Evolutionary conservation across 92 coral and sea anemone genomes (phyloP).

Genomic region (Zoanthus gigantus): DNA sequence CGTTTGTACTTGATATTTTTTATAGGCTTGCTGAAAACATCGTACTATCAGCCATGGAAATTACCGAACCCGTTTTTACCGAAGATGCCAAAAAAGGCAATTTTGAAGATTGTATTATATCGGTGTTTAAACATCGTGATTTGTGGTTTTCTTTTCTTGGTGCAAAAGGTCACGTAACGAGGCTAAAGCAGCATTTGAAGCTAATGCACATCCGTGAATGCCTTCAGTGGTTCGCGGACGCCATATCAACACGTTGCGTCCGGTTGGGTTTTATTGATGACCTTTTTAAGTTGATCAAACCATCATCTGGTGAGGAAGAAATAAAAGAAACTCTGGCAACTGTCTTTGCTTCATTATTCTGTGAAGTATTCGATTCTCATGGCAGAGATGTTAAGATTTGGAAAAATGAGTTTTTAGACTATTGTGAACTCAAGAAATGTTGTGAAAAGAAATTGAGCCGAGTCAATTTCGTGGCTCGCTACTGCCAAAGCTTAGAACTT

Average conservation of each 20-base stretch:
- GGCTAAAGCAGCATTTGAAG: slow-evolving; percentile 41
- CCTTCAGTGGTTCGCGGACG: slow-evolving; percentile 11
- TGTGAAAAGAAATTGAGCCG: slow-evolving; percentile 8
- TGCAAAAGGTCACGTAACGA: slow-evolving; percentile 44
- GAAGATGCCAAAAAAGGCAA: background rate
- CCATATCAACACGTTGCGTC: background rate
- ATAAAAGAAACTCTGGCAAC: background rate
- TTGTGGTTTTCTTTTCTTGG: slow-evolving; percentile 55
- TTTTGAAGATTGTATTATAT: slow-evolving; percentile 20
- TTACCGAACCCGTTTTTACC: background rate
- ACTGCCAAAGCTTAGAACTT: slow-evolving; percentile 6
- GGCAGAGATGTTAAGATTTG: background rate
- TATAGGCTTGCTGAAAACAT: slow-evolving; percentile 27
- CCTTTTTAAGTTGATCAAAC: background rate
- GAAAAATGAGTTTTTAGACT: background rate
- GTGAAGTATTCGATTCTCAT: background rate
- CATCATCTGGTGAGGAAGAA: background rate
- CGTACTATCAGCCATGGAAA: background rate
- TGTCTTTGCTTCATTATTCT: slow-evolving; percentile 11
- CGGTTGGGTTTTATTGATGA: slow-evolving; percentile 23
- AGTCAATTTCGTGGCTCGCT: slow-evolving; percentile 11
- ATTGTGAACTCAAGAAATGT: background rate
- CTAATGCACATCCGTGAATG: background rate
- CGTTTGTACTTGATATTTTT: background rate
- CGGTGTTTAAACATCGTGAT: slow-evolving; percentile 43